Conservation (phyloP, 2,113 vertebrate genomes). For the Rhodinocichla rosea region DNA sequence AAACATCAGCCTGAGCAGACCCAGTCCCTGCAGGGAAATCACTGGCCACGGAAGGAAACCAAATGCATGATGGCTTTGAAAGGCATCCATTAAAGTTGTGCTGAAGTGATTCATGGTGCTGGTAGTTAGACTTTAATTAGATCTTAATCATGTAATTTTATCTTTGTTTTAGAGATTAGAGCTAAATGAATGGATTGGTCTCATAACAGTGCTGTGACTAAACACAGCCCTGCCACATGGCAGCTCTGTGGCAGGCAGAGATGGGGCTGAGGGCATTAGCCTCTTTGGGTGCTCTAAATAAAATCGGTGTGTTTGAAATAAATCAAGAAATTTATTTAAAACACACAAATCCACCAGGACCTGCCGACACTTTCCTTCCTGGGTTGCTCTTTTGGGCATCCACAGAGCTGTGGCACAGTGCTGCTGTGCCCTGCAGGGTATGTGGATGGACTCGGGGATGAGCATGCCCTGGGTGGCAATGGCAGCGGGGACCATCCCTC, state of each 20-base stretch:
- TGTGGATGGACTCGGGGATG: accelerated
- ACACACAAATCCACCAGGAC: not conserved
- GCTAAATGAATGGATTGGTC: conserved; percentile 6
- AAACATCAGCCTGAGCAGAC: conserved; percentile 4
- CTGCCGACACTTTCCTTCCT: not conserved
- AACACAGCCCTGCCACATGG: not conserved
- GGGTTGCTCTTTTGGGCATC: not conserved
- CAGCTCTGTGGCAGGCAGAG: not conserved
- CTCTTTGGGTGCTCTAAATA: not conserved
- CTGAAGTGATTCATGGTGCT: not conserved
- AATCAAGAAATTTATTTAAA: not conserved
- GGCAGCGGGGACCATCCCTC: not conserved
- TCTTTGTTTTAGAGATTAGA: conserved; percentile 39
- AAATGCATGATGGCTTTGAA: not conserved
- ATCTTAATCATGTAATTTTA: conserved; percentile 36
- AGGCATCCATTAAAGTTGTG: conserved; percentile 1
- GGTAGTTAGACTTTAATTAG: conserved; percentile 27
- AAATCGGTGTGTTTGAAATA: not conserved
- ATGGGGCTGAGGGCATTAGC: not conserved
- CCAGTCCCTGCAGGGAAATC: conserved; percentile 7
- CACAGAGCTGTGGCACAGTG: accelerated
- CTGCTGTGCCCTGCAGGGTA: accelerated
- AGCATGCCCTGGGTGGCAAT: accelerated
- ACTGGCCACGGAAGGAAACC: not conserved
- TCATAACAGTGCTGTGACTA: not conserved